These are phyloP conservation scores for Leucophenga varia DNA, from an alignment of 1,140 invertebrate species.

Conservation along the genomic window DNA sequence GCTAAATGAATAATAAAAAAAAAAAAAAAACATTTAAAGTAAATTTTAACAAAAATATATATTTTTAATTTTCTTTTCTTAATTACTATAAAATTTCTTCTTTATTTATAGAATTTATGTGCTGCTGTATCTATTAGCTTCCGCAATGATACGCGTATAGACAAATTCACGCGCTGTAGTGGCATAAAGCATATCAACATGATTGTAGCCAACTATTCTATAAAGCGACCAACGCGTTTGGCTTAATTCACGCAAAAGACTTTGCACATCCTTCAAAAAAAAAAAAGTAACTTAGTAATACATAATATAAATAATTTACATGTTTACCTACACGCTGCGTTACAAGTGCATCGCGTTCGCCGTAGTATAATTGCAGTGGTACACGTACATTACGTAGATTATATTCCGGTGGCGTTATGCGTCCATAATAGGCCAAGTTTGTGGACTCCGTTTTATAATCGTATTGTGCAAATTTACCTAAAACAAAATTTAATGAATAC, in stretches of 20 bases:
- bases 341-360: conserved; percentile 32
- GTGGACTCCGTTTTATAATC: conserved; percentile 28
- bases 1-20: not conserved
- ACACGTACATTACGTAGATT: conserved; percentile 36
- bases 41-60: not conserved
- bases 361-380: conserved; percentile 38
- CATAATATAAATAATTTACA: too few relatives aligned
- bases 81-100: too few relatives aligned
- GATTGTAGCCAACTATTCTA: conserved; percentile 41
- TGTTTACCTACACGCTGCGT: conserved; percentile 9
- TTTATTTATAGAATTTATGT: too few relatives aligned
- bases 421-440: conserved; percentile 31
- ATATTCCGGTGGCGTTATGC: conserved; percentile 33
- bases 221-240: conserved; percentile 29
- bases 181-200: conserved; percentile 45
- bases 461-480: conserved; percentile 45
- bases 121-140: conserved; percentile 20
- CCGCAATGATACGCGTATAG: conserved; percentile 37
- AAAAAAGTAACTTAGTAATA: too few relatives aligned
- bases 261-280: conserved; percentile 25
- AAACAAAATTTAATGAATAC: too few relatives aligned
- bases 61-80: too few relatives aligned
- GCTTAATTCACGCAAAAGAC: conserved; percentile 21
- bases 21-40: not conserved
- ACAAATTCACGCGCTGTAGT: conserved; percentile 28